A percentile compares a stretch with the other conserved stretches of the same genome.
phyloP scores from a whole-genome alignment of 2,888 invertebrate species.

The Chloroclystis v-ata region DNA sequence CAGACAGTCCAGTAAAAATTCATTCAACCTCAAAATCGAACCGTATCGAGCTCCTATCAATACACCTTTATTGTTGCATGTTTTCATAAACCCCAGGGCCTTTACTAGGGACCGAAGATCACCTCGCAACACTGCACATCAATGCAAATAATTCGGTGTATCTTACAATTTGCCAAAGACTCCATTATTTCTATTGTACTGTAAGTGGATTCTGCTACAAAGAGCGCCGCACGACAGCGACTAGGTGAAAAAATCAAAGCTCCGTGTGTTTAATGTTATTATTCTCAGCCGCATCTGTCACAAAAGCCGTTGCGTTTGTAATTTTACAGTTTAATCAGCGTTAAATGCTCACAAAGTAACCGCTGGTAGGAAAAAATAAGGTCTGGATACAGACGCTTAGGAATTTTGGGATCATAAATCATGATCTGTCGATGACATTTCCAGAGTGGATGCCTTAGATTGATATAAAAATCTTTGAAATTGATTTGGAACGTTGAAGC shows the following conservation, averaged over 20 bases:
- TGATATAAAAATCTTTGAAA: slow-evolving; percentile 21
- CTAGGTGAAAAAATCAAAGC: slow-evolving; percentile 34
- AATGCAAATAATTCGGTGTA: slow-evolving; percentile 75
- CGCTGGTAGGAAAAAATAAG: slow-evolving; percentile 57
- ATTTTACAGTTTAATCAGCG: slow-evolving; percentile 79
- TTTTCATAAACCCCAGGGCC: slow-evolving; percentile 73
- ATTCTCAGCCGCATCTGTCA: slow-evolving; percentile 75
- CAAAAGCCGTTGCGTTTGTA: slow-evolving; percentile 68
- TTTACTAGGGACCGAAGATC: slow-evolving; percentile 49
- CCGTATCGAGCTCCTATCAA: slow-evolving; percentile 49
- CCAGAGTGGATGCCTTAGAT: slow-evolving; percentile 29
- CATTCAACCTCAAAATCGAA: slow-evolving; percentile 28
- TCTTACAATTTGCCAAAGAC: slow-evolving; percentile 77
- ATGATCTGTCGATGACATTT: slow-evolving; percentile 57
- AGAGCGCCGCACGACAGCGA: slow-evolving; percentile 66
- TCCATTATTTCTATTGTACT: slow-evolving; percentile 64
- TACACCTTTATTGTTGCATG: slow-evolving; percentile 58
- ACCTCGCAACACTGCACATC: slow-evolving; percentile 59
- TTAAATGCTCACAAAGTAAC: slow-evolving; percentile 72
- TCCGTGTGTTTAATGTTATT: slow-evolving; percentile 73
- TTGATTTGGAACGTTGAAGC: slow-evolving; percentile 11
- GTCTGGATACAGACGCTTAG: slow-evolving; percentile 47
- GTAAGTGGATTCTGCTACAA: slow-evolving; percentile 74
- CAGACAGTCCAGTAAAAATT: slow-evolving; percentile 8
- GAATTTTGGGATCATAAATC: slow-evolving; percentile 67